Evolutionary conservation across 2,888 invertebrate genomes (phyloP).

Genomic region (Dinocampus coccinellae): DNA sequence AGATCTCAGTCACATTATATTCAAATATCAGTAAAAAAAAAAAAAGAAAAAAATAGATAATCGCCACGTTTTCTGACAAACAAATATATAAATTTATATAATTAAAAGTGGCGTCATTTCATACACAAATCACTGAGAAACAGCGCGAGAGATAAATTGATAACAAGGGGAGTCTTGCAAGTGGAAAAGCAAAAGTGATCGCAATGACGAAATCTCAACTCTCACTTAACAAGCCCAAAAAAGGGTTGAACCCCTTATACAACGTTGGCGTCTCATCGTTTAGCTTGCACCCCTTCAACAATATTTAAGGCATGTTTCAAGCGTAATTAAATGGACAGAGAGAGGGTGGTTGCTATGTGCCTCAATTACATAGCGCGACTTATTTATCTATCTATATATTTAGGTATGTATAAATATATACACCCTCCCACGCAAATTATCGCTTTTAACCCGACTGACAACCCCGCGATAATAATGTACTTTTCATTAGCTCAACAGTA

Average conservation of each 20-base stretch:
- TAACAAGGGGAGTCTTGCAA: background rate
- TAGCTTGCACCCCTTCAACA: constrained; percentile 60
- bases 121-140: background rate
- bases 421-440: constrained; percentile 67
- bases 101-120: background rate
- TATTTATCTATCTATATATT: background rate
- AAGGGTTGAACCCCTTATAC: constrained; percentile 60
- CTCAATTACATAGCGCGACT: constrained; percentile 25
- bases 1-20: too few relatives aligned
- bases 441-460: constrained; percentile 61
- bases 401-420: background rate
- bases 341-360: constrained; percentile 52
- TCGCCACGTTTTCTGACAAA: too few relatives aligned
- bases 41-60: too few relatives aligned
- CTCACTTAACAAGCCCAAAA: constrained; percentile 55
- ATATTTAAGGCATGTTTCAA: constrained; percentile 69
- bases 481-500: constrained; percentile 64
- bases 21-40: too few relatives aligned
- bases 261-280: constrained; percentile 43
- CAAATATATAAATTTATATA: background rate
- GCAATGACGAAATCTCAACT: constrained; percentile 41
- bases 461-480: constrained; percentile 61
- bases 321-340: constrained; percentile 67
- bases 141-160: constrained; percentile 1
- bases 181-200: constrained; percentile 4